These are phyloP conservation scores for Theristus sp. DNA, from an alignment of 2,888 invertebrate species.

Conservation along the genomic window DNA sequence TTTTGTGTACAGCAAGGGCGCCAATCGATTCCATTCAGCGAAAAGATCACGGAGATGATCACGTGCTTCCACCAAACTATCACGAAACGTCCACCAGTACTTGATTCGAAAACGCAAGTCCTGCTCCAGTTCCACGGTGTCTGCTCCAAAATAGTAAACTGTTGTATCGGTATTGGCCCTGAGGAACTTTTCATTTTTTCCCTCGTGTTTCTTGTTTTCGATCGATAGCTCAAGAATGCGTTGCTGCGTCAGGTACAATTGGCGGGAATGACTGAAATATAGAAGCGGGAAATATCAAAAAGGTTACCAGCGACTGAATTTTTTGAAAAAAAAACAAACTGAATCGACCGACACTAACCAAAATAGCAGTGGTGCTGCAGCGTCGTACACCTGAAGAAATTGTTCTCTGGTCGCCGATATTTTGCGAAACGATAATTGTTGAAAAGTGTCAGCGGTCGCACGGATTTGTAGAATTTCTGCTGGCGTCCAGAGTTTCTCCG, in stretches of 20 bases:
- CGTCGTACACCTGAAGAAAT: neutral
- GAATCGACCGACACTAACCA: too few relatives aligned
- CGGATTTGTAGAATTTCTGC: too few relatives aligned
- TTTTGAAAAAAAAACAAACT: too few relatives aligned
- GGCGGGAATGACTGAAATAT: neutral
- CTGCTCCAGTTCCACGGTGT: neutral
- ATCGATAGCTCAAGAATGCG: neutral
- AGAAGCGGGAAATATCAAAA: too few relatives aligned
- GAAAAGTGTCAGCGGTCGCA: neutral
- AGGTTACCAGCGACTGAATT: too few relatives aligned
- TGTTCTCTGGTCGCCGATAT: neutral
- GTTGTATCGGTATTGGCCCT: too few relatives aligned
- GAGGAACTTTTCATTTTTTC: too few relatives aligned
- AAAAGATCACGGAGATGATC: too few relatives aligned
- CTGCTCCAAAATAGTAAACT: neutral
- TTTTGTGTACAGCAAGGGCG: neutral
- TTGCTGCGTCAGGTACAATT: neutral
- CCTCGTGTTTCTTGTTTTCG: neutral
- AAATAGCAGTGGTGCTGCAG: neutral
- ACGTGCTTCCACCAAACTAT: neutral
- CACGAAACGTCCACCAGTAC: neutral
- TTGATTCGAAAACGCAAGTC: neutral
- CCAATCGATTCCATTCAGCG: neutral
- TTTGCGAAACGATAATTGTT: neutral
- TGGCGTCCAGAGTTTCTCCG: neutral